Evolutionary conservation across 2,888 invertebrate genomes (phyloP).

Genomic region (Standfussiana lucernea): DNA sequence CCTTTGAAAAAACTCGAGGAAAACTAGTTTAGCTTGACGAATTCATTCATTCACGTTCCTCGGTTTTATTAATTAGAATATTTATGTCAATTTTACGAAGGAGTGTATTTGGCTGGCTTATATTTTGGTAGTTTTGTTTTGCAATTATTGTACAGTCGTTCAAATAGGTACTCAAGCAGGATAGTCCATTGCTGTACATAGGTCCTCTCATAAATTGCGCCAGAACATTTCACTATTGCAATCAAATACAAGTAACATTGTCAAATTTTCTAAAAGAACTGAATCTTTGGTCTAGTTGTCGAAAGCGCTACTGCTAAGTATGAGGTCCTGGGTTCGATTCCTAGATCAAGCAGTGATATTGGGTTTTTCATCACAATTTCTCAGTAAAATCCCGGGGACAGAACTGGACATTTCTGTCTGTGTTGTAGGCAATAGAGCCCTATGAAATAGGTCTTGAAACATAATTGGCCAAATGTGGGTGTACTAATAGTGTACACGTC

Average conservation of each 20-base stretch:
- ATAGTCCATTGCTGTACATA: not conserved
- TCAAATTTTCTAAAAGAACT: not conserved
- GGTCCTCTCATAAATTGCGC: not conserved
- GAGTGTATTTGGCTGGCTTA: not conserved
- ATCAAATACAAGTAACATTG: not conserved
- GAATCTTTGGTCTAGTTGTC: not conserved
- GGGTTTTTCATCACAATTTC: not conserved
- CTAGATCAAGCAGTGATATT: not conserved
- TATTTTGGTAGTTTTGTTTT: not conserved
- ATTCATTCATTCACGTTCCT: conserved; percentile 42
- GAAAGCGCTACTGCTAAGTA: not conserved
- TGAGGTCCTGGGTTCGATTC: not conserved
- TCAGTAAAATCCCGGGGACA: not conserved
- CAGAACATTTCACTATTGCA: not conserved
- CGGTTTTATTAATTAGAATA: conserved; percentile 19
- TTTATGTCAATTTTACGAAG: not conserved
- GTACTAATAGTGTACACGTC: too few relatives aligned
- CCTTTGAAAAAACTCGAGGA: conserved; percentile 13
- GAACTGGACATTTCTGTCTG: too few relatives aligned
- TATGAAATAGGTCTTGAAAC: too few relatives aligned
- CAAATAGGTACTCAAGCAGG: not conserved
- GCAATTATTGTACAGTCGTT: not conserved
- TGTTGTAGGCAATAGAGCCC: too few relatives aligned
- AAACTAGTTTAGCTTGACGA: conserved; percentile 43
- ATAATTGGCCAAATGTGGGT: too few relatives aligned